A percentile compares a stretch with the other conserved stretches of the same genome.
phyloP scores from a whole-genome alignment of 92 coral and sea anemone species.

The Parazoanthus atlanticus region DNA sequence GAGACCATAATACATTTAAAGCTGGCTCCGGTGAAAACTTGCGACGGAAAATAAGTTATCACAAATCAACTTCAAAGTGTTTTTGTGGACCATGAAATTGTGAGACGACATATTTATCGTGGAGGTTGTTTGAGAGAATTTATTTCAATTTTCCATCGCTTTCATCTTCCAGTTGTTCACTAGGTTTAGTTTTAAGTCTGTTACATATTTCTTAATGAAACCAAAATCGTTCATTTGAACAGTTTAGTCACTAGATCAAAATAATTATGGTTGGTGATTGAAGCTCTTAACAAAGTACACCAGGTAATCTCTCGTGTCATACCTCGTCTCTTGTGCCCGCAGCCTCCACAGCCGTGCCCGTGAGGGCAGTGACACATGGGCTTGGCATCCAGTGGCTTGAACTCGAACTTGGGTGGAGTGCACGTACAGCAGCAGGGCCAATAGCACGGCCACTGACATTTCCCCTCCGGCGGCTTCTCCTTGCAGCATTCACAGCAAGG shows the following conservation, averaged over 20 bases:
- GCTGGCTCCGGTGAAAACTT: too few species aligned
- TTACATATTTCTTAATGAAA: too few species aligned
- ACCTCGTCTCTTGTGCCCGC: constrained; percentile 52
- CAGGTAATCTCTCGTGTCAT: constrained; percentile 2
- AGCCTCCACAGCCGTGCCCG: constrained; percentile 38
- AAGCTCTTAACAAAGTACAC: background rate
- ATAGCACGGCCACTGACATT: constrained; percentile 91
- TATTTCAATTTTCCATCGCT: background rate
- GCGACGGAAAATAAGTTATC: too few species aligned
- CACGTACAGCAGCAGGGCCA: constrained; percentile 93
- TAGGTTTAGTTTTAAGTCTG: too few species aligned
- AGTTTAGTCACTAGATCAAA: background rate
- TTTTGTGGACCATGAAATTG: too few species aligned
- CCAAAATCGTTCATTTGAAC: too few species aligned
- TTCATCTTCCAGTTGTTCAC: too few species aligned
- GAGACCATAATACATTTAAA: too few species aligned
- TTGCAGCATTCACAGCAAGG: constrained; percentile 88
- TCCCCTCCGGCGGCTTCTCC: constrained; percentile 84
- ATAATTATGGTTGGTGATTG: too few species aligned
- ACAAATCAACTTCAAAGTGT: too few species aligned
- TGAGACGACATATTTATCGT: too few species aligned
- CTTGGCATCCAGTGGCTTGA: constrained; percentile 76
- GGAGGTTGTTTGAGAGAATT: background rate
- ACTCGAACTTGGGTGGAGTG: constrained; percentile 82
- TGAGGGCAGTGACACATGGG: constrained; percentile 85